Conservation (phyloP, 2,888 invertebrate species). For the Ceriagrion tenellum region DNA sequence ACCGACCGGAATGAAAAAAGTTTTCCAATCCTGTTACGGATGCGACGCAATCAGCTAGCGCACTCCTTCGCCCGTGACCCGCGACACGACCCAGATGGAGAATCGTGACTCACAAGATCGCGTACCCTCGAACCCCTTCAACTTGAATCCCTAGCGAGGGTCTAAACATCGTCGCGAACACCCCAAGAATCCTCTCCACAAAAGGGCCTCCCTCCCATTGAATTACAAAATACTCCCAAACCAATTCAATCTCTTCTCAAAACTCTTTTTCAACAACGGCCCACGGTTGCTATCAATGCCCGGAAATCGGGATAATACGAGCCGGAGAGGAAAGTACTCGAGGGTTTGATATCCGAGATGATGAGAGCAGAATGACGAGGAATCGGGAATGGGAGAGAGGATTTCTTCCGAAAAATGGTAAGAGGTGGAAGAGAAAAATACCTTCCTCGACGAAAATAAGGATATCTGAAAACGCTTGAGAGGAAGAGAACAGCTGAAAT, state of each 20-base stretch:
- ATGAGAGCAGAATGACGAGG: neutral
- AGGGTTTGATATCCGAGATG: neutral
- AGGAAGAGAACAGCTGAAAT: neutral
- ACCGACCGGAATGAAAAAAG: neutral
- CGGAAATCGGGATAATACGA: neutral
- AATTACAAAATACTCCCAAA: slow-evolving; percentile 16
- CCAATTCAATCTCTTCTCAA: neutral
- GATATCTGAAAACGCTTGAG: neutral
- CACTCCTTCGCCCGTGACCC: neutral
- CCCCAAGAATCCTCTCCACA: neutral
- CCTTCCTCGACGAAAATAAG: neutral
- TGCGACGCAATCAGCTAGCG: neutral
- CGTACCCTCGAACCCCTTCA: neutral
- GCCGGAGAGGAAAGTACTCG: too few relatives aligned
- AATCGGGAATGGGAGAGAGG: neutral
- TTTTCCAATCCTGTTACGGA: neutral
- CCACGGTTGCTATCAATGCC: neutral
- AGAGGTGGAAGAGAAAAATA: neutral
- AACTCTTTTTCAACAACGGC: neutral
- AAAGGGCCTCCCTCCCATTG: neutral
- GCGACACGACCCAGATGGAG: slow-evolving; percentile 1
- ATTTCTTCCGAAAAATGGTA: neutral
- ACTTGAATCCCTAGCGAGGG: neutral
- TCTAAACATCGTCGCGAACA: neutral
- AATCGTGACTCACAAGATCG: neutral